phyloP scores from a whole-genome alignment of 2,113 vertebrate genomes.

The Tetrao urogallus region DNA sequence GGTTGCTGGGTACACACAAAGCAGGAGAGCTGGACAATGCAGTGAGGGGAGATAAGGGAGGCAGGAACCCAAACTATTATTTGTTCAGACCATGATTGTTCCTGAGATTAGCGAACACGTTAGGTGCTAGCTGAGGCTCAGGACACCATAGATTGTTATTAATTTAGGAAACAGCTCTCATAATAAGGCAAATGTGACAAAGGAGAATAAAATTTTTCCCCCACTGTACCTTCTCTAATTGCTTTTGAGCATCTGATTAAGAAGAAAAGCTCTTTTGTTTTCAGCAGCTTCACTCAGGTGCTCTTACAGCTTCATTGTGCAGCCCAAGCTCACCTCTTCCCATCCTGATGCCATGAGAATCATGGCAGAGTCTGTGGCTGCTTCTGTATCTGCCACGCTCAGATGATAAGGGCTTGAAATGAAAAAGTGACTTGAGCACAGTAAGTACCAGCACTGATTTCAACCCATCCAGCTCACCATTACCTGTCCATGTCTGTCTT shows the following conservation, averaged over 20 bases:
- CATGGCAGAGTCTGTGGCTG: neutral
- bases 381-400: neutral
- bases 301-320: neutral
- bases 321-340: neutral
- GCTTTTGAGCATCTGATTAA: neutral
- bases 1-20: neutral
- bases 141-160: neutral
- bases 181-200: neutral
- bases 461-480: neutral
- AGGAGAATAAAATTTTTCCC: neutral
- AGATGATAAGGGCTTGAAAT: neutral
- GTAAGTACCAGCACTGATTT: neutral
- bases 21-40: neutral
- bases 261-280: neutral
- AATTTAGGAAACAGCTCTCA: neutral
- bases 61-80: neutral
- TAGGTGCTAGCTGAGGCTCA: neutral
- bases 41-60: neutral
- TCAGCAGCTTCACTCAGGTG: neutral
- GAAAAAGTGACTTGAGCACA: neutral
- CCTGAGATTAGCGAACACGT: neutral
- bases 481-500: rapidly evolving
- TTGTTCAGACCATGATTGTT: neutral
- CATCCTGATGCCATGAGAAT: neutral
- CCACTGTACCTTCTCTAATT: neutral